Evolutionary conservation across 2,888 invertebrate genomes (phyloP), one percentile per base, ranked within the genome.

Genomic region (Ctena decussata): DNA sequence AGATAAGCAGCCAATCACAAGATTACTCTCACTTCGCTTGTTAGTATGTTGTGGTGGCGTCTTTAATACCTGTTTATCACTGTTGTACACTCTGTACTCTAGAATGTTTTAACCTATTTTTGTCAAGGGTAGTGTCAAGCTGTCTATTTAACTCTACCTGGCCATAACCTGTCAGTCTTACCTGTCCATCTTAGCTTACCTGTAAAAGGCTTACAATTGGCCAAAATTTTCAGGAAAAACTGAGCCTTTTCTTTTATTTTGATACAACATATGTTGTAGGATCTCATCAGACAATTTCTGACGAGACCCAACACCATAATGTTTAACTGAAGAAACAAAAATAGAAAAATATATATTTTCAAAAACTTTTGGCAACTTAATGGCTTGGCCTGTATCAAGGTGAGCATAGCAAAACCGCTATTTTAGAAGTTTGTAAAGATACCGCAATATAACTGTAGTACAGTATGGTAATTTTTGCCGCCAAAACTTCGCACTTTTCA

Each of bases 31-130:
- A 18, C 35, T 65, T 1, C 1, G 65, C 65, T 65, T 65, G 65
- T 65, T 65, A 65, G 65, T 65, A 65, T 65, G 65, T 65, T 65
- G 21, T 65, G 18, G 65, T 65, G 65, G 65, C 65, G 65, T 65
- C 65, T 65, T 65, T 65, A 65, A 65, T 65, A 65, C 65, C 65
- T 35, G 35, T 65, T 65, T 65, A 65, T 65, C 35, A 32, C 32
- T 65, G 65, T 32, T 32, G 21, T 65, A 65, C 35, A 65, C 35
- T 65, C 35, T 32, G 30, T 35, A 65, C 35, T 30, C 35, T 8
- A n/a, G 35, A 65, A 35, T 65, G 21, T 65, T 35, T 65, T 35
- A 65, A 32, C 65, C 65, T 65, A 30, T 27, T 65, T 65, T 65
- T 65, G 65, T 65, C 65, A 65, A 65, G 35, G 35, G 35, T 24